Evolutionary conservation across 2,113 vertebrate species (phyloP).

Genomic region (Cyprinodon tularosa): DNA sequence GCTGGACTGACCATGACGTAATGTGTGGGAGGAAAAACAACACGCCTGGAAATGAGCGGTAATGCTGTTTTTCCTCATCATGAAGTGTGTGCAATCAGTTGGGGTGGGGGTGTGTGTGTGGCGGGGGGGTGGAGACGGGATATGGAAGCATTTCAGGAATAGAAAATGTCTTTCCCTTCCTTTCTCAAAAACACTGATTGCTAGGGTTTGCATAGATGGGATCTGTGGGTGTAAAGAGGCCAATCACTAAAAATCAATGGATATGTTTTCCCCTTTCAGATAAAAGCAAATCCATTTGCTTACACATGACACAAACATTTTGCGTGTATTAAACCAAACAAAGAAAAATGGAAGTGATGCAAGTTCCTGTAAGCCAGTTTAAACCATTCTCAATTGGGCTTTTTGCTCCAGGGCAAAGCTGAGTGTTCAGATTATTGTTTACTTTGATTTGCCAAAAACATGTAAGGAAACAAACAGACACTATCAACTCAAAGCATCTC

Average conservation of each 20-base stretch:
- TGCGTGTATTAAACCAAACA: constrained; percentile 9
- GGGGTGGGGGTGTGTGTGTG: background rate
- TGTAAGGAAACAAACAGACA: constrained; percentile 9
- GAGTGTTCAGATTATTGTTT: constrained; percentile 40
- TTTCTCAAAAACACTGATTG: constrained; percentile 60
- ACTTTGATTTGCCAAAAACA: constrained; percentile 24
- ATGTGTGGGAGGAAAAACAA: constrained; percentile 56
- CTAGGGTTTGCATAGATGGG: constrained; percentile 63
- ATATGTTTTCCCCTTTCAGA: constrained; percentile 32
- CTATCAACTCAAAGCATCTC: constrained; percentile 34
- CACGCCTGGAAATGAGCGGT: constrained; percentile 35
- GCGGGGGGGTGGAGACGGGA: background rate
- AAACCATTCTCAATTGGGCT: constrained; percentile 26
- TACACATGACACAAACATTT: constrained; percentile 28
- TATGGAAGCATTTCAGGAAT: constrained; percentile 62
- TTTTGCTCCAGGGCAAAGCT: constrained; percentile 3
- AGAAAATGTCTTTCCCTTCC: constrained; percentile 44
- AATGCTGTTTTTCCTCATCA: constrained; percentile 59
- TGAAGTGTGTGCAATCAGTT: constrained; percentile 69
- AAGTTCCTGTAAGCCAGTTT: constrained; percentile 45
- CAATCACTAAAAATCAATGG: constrained; percentile 71
- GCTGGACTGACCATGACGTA: constrained; percentile 49
- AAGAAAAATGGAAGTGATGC: constrained; percentile 30
- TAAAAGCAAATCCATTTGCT: constrained; percentile 35
- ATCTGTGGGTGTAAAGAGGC: constrained; percentile 68